Evolutionary conservation across 92 coral and sea anemone genomes (phyloP).

Genomic region (Epizoanthus illoricatus): DNA sequence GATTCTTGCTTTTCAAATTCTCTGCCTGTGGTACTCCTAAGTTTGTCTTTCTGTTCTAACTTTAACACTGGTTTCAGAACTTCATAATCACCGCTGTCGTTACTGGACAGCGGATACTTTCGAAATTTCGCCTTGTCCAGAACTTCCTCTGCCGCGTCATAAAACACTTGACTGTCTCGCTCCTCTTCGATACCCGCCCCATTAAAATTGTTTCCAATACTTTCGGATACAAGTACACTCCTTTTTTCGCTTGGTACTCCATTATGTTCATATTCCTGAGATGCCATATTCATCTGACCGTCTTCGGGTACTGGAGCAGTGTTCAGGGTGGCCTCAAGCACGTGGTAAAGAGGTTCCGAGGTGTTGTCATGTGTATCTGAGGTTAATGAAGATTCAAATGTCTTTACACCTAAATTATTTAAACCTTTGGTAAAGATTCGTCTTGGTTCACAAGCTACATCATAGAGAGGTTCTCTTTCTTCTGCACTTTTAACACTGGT

Average conservation of each 20-base stretch:
- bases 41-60: background rate
- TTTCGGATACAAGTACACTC: background rate
- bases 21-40: background rate
- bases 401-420: background rate
- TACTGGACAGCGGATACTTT: conserved; percentile 19
- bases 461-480: conserved; percentile 28
- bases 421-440: conserved; percentile 10
- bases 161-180: background rate
- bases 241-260: background rate
- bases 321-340: background rate
- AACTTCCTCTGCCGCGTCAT: background rate
- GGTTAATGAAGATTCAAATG: conserved; percentile 11
- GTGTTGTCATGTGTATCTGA: background rate
- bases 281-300: no score
- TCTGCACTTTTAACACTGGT: no score
- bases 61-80: background rate
- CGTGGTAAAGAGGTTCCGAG: conserved; percentile 32
- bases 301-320: background rate
- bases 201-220: background rate
- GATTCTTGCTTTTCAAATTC: background rate
- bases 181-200: background rate
- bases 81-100: conserved; percentile 24
- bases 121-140: conserved; percentile 3
- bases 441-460: conserved; percentile 31
- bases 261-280: background rate